phyloP scores from a whole-genome alignment of 2,797 vertebrate genomes.

The Lagocephalus sceleratus region DNA sequence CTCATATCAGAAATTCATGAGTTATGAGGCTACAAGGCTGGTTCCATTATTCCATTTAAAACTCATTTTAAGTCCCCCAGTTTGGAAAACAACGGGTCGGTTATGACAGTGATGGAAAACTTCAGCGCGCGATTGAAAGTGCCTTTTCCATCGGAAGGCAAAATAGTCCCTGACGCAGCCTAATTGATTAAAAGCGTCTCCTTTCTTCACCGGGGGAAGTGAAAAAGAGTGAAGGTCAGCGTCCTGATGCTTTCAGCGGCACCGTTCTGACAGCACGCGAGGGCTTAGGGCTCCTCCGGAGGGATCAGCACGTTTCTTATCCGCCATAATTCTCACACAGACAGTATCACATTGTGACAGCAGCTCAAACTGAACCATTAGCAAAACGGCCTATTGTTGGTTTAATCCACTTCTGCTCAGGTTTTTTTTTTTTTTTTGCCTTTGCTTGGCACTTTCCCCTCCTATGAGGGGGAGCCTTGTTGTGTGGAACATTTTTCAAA shows the following conservation, averaged over 20 bases:
- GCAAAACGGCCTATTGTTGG: constrained; percentile 48
- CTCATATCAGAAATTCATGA: constrained; percentile 53
- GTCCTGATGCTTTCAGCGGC: constrained; percentile 13
- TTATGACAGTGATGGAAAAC: constrained; percentile 24
- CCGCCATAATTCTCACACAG: constrained; percentile 24
- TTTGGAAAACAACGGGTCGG: constrained; percentile 26
- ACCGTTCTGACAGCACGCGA: not conserved
- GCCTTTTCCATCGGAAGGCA: constrained; percentile 9
- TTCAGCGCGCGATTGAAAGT: constrained; percentile 23
- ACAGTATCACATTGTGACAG: constrained; percentile 41
- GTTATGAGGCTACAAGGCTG: constrained; percentile 42
- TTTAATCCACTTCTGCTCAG: constrained; percentile 43
- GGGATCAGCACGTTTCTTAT: constrained; percentile 49
- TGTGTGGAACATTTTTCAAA: constrained; percentile 18
- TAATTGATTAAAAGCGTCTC: constrained; percentile 21
- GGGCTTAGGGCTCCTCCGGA: constrained; percentile 18
- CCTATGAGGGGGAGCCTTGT: too few relatives aligned
- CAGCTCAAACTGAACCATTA: constrained; percentile 50
- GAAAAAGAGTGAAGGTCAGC: constrained; percentile 11
- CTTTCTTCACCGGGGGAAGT: constrained; percentile 8
- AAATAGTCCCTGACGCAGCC: constrained; percentile 14
- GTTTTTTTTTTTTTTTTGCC: constrained; percentile 13
- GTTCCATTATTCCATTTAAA: constrained; percentile 54
- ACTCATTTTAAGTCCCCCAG: constrained; percentile 40
- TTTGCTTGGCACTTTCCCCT: constrained; percentile 24